phyloP scores from a whole-genome alignment of 2,797 vertebrate genomes.

The Sciaenops ocellatus region DNA sequence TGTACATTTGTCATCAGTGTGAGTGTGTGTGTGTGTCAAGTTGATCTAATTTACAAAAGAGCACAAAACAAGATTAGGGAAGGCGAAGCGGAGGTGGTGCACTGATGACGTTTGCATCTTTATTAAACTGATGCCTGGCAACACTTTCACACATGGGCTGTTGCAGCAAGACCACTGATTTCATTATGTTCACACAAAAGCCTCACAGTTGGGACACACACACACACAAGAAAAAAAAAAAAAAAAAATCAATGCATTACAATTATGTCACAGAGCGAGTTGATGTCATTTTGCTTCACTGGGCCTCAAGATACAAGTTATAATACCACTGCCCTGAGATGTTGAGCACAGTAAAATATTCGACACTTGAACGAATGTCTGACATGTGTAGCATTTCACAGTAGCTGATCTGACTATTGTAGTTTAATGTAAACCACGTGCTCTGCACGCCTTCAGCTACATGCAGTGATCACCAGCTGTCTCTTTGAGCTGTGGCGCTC shows the following conservation, averaged over 20 bases:
- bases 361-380: constrained; percentile 44
- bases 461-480: constrained; percentile 66
- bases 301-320: constrained; percentile 9
- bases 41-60: constrained; percentile 63
- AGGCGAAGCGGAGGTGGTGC: not conserved
- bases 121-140: constrained; percentile 67
- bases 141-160: constrained; percentile 56
- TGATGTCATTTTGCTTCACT: constrained; percentile 34
- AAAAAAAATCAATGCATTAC: constrained; percentile 47
- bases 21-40: constrained; percentile 26
- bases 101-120: constrained; percentile 63
- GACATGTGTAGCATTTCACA: constrained; percentile 50
- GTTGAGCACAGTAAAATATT: constrained; percentile 19
- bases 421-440: constrained; percentile 56
- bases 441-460: constrained; percentile 64
- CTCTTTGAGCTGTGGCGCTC: constrained; percentile 45
- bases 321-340: constrained; percentile 34
- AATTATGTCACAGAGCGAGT: constrained; percentile 17
- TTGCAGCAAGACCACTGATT: constrained; percentile 40
- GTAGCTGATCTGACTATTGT: constrained; percentile 31
- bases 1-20: not conserved
- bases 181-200: constrained; percentile 44
- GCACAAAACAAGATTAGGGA: constrained; percentile 69
- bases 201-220: constrained; percentile 28
- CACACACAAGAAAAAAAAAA: not conserved